Evolutionary conservation across 2,113 vertebrate genomes (phyloP).

Genomic region (Micronisus gabar): DNA sequence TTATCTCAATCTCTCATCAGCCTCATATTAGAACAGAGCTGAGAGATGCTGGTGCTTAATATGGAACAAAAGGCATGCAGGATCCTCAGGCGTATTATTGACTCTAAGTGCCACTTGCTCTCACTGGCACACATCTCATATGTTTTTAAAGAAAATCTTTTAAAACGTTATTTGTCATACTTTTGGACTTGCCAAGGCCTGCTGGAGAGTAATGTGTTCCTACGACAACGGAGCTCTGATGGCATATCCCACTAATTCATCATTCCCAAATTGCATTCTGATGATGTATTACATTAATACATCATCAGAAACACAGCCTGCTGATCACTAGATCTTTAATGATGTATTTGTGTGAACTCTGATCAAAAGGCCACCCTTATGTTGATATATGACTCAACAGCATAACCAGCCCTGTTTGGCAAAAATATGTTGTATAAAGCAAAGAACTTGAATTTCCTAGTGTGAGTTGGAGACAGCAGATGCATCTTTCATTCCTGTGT

Average conservation of each 20-base stretch:
- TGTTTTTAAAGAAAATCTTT: neutral
- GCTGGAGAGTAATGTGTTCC: neutral
- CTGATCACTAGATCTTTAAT: neutral
- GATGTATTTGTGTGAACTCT: conserved; percentile 37
- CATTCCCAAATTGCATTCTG: neutral
- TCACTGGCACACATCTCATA: neutral
- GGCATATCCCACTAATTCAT: neutral
- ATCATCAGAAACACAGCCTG: neutral
- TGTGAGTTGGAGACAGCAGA: neutral
- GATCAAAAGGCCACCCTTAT: neutral
- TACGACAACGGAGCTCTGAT: neutral
- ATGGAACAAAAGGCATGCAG: neutral
- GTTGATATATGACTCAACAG: neutral
- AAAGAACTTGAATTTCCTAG: neutral
- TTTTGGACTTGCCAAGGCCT: neutral
- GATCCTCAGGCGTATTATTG: neutral
- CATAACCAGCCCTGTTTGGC: neutral
- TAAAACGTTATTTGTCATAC: neutral
- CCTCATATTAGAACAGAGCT: neutral
- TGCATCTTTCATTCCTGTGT: neutral
- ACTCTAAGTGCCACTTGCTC: neutral
- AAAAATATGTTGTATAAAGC: neutral
- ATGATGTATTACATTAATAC: neutral
- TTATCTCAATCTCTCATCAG: neutral
- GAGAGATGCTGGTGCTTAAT: neutral